These are phyloP conservation scores for Cyprinodon variegatus DNA, from an alignment of 2,113 vertebrate genomes.

Conservation along the genomic window DNA sequence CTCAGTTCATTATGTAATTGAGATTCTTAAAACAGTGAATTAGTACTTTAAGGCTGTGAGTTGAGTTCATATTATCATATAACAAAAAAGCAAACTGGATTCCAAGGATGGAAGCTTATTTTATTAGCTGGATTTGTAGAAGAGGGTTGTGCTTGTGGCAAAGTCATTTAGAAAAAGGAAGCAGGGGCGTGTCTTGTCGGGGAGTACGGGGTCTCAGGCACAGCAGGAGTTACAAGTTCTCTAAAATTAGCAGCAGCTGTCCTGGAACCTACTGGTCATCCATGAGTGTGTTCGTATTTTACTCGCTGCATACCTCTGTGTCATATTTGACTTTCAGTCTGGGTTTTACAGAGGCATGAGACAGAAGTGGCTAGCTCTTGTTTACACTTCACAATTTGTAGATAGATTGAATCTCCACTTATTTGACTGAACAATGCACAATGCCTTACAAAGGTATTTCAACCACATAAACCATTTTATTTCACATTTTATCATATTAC, in stretches of 20 bases:
- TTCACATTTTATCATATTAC: not conserved
- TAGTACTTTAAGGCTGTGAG: no score
- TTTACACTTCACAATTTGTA: slow-evolving; percentile 15
- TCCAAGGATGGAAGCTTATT: slow-evolving; percentile 16
- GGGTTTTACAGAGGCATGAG: slow-evolving; percentile 28
- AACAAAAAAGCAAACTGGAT: slow-evolving; percentile 12
- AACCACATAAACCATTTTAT: not conserved
- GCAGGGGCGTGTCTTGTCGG: slow-evolving; percentile 38
- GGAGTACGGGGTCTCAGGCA: slow-evolving; percentile 44
- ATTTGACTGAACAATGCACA: slow-evolving; percentile 24
- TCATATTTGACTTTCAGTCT: slow-evolving; percentile 18
- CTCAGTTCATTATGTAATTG: not conserved
- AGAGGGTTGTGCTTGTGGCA: slow-evolving; percentile 33
- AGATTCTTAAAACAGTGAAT: not conserved
- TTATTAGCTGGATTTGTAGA: slow-evolving; percentile 38
- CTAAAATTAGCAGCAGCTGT: slow-evolving; percentile 79
- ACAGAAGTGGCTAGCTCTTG: slow-evolving; percentile 16
- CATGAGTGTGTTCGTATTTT: slow-evolving; percentile 23
- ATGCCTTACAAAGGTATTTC: not conserved
- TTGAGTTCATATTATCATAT: not conserved
- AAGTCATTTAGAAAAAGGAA: slow-evolving; percentile 49
- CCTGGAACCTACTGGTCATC: slow-evolving; percentile 50
- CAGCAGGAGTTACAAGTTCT: slow-evolving; percentile 50
- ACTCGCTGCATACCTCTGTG: not conserved
- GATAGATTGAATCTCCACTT: not conserved